phyloP scores from a whole-genome alignment of 2,113 vertebrate genomes.

The Prionailurus viverrinus region DNA sequence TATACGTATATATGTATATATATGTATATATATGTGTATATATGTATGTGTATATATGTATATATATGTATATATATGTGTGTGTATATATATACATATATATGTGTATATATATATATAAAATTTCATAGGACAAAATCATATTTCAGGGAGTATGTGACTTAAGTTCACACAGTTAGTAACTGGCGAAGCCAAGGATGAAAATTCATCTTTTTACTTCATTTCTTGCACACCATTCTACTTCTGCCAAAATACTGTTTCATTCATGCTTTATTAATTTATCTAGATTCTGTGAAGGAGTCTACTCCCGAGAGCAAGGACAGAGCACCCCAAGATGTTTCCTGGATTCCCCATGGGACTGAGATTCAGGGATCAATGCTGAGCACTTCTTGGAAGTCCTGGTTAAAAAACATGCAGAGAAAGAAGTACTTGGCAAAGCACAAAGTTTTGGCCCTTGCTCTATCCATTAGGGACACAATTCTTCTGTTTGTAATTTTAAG shows the following conservation, averaged over 20 bases:
- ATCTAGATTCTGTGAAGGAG: background rate
- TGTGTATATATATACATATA: too few relatives aligned
- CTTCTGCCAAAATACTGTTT: background rate
- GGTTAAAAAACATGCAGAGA: background rate
- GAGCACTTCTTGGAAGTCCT: background rate
- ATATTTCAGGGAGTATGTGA: background rate
- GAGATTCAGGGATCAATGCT: background rate
- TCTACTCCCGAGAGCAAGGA: background rate
- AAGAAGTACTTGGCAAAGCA: background rate
- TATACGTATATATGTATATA: too few relatives aligned
- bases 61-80: too few relatives aligned
- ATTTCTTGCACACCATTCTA: background rate
- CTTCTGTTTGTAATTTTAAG: background rate
- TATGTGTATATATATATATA: background rate
- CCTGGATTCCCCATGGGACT: accelerated
- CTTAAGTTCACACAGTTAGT: background rate
- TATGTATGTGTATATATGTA: too few relatives aligned
- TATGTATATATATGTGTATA: too few relatives aligned
- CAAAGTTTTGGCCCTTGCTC: background rate
- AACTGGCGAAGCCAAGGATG: background rate
- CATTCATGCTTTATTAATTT: background rate
- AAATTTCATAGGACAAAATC: background rate
- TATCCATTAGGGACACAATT: background rate
- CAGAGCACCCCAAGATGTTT: background rate
- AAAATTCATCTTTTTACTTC: background rate